Conservation (phyloP, 2,888 invertebrate genomes). For the Rhagophthalmus giganteus region DNA sequence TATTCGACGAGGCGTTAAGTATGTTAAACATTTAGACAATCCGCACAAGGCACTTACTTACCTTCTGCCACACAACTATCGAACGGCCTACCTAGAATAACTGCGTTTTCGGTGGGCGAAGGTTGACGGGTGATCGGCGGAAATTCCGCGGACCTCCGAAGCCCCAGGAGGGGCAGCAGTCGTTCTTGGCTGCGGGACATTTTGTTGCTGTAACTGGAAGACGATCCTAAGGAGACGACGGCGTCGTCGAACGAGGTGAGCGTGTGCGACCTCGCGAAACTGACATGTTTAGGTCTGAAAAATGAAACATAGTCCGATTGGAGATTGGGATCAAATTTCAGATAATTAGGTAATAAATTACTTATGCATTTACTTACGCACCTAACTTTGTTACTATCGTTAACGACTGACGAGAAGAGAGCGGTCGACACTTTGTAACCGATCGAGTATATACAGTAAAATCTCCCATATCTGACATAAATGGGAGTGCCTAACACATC, state of each 20-base stretch:
- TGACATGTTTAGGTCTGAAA: slow-evolving; percentile 82
- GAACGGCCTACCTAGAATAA: slow-evolving; percentile 59
- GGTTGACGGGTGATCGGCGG: slow-evolving; percentile 56
- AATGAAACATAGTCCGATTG: no score
- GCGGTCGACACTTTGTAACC: no score
- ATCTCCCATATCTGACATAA: no score
- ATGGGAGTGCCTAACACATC: no score
- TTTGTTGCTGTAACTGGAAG: slow-evolving; percentile 50
- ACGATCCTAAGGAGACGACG: slow-evolving; percentile 53
- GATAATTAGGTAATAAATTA: no score
- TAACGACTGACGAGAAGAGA: no score
- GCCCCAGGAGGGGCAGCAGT: slow-evolving; percentile 65
- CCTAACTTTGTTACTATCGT: no score
- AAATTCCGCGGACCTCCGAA: slow-evolving; percentile 60
- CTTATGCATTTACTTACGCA: no score
- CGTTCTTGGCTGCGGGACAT: slow-evolving; percentile 68
- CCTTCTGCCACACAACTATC: no score
- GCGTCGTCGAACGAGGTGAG: slow-evolving; percentile 82
- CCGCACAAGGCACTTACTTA: no score
- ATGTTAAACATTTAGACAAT: background rate
- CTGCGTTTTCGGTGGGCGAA: slow-evolving; percentile 59
- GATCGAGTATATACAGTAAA: no score
- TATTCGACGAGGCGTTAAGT: background rate
- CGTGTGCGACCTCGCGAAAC: slow-evolving; percentile 86
- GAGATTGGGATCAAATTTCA: no score